Base-by-base conservation (phyloP, 2,888 invertebrate species). In the Zaprionus lineosus region DNA sequence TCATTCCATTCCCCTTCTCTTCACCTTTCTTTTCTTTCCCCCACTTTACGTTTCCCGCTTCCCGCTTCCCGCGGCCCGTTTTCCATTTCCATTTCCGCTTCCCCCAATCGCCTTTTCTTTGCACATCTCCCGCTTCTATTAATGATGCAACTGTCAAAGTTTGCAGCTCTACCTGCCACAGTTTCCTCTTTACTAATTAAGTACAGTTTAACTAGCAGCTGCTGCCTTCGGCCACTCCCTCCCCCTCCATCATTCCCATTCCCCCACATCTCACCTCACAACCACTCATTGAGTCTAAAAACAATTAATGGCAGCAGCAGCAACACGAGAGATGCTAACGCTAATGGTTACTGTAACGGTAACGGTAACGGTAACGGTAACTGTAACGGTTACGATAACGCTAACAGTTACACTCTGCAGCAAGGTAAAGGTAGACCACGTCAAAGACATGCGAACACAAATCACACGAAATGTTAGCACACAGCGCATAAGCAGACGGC, bases 131-230 rank as follows among this genome's bases (percentile, higher is more conserved):
- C n/a, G n/a, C n/a, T 46, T 15, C 34, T 73, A 74, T 77, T 77
- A 74, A 81, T 76, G 77, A 81, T 66, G 63, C 74, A 66, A 64
- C 78, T 77, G 82, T 72, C 75, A 75, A 72, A 75, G 62, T 62
- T 57, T 59, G 53, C 55, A 43, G 44, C 61, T 47, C 24, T 29
- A 44, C 62, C 58, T 64, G 59, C 43, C 37, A 47, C 26, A 46
- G 37, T 41, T 50, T 26, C 41, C 41, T 36, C 14, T 53, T n/a
- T 18, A 46, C 61, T 55, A 67, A 66, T 61, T 61, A 67, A 56
- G 50, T 43, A 61, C 34, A 61, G 44, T 48, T 50, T 33, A 31
- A 33, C 11, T 43, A 36, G 15, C 55, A 55, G 39, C 66, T 51
- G 60, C 16, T 46, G 46, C 65, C 18, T 40, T 4, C 26, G 18